phyloP scores from a whole-genome alignment of 1,140 invertebrate species.

The Belonocnema kinseyi region DNA sequence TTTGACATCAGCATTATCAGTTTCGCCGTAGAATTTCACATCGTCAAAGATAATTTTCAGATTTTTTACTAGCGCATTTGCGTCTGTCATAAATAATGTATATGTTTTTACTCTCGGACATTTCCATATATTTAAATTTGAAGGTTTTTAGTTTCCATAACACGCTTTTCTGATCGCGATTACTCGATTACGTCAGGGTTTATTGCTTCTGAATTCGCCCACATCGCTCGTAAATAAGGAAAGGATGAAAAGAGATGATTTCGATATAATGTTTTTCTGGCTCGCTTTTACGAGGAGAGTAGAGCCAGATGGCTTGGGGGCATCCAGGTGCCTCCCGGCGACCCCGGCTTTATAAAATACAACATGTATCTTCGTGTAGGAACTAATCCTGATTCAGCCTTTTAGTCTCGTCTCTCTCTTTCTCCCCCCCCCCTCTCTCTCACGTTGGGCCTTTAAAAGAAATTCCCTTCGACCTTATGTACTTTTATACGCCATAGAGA shows the following conservation, averaged over 20 bases:
- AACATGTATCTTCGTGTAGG: slow-evolving; percentile 2
- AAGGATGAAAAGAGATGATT: slow-evolving; percentile 27
- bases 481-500: not conserved
- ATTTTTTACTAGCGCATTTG: not conserved
- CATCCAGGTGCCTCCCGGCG: not conserved
- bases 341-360: slow-evolving; percentile 3
- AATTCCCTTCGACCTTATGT: not conserved
- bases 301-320: slow-evolving; percentile 1
- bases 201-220: slow-evolving; percentile 31
- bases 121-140: slow-evolving; percentile 1
- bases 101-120: not conserved
- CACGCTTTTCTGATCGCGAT: slow-evolving; percentile 3
- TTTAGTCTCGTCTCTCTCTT: no score
- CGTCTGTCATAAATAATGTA: slow-evolving; percentile 20
- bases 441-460: not conserved
- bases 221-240: slow-evolving; percentile 19
- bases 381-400: slow-evolving; percentile 12
- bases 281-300: slow-evolving; percentile 3
- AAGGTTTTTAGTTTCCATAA: slow-evolving; percentile 19
- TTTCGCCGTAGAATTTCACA: not conserved
- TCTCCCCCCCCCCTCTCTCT: no score
- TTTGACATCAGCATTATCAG: not conserved
- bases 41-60: slow-evolving; percentile 2
- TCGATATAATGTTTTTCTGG: slow-evolving; percentile 13
- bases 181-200: slow-evolving; percentile 21